phyloP scores from a whole-genome alignment of 1,140 invertebrate genomes.

The Eubasilissa regina region DNA sequence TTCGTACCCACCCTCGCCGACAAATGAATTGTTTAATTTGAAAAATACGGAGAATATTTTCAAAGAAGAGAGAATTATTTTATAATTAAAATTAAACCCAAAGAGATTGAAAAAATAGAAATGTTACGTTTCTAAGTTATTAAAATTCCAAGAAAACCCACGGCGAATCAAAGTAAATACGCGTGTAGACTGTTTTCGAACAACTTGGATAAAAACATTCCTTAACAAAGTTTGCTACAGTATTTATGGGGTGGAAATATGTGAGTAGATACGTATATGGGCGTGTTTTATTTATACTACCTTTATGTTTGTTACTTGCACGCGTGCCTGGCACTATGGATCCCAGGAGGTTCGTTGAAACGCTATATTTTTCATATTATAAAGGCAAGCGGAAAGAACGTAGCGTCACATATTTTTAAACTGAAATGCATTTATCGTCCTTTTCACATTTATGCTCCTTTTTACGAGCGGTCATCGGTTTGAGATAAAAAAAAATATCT shows the following conservation, averaged over 20 bases:
- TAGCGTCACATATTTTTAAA: no score
- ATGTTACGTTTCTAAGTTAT: neutral
- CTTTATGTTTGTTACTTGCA: slow-evolving; percentile 6
- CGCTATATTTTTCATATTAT: no score
- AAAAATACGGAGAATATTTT: no score
- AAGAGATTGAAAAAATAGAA: neutral
- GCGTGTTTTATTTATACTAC: neutral
- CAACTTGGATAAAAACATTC: slow-evolving; percentile 26
- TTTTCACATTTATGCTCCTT: no score
- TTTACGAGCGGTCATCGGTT: no score
- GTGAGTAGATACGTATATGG: neutral
- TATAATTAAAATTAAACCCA: neutral
- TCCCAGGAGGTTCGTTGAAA: neutral
- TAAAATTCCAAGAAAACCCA: neutral
- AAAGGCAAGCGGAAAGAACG: no score
- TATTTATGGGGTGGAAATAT: slow-evolving; percentile 40
- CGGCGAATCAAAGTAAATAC: slow-evolving; percentile 5
- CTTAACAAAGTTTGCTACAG: slow-evolving; percentile 5
- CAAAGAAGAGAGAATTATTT: no score
- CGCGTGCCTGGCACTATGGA: slow-evolving; percentile 16
- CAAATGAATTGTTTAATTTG: no score
- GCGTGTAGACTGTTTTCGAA: slow-evolving; percentile 11
- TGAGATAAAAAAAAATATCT: no score
- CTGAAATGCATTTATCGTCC: no score
- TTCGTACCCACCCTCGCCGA: no score